These are phyloP conservation scores for Uloborus plumipes DNA, from an alignment of 2,888 invertebrate species.

Conservation along the genomic window DNA sequence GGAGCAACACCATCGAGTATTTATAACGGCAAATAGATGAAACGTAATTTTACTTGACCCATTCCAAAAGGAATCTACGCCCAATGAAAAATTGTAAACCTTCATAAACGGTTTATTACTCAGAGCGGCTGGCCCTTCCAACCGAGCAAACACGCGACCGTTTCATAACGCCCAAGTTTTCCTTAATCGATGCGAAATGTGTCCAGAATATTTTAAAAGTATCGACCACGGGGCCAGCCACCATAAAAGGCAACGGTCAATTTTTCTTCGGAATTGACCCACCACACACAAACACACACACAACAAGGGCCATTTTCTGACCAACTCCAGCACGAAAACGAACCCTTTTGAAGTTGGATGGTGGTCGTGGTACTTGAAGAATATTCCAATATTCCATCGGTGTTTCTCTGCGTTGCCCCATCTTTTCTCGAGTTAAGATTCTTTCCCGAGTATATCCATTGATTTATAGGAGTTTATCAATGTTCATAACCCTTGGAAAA, in stretches of 20 bases:
- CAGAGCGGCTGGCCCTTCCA: slow-evolving; percentile 5
- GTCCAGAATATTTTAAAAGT: slow-evolving; percentile 53
- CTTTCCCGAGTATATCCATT: slow-evolving; percentile 12
- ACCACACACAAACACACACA: not conserved
- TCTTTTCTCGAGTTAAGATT: too few relatives aligned
- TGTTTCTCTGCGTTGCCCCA: too few relatives aligned
- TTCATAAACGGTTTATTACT: too few relatives aligned
- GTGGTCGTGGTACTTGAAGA: slow-evolving; percentile 20
- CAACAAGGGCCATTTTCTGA: slow-evolving; percentile 23
- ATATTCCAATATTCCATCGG: slow-evolving; percentile 36
- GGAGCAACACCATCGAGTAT: too few relatives aligned
- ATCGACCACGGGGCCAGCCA: slow-evolving; percentile 33
- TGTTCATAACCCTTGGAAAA: slow-evolving; percentile 22
- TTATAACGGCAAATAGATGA: too few relatives aligned
- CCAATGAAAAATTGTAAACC: too few relatives aligned
- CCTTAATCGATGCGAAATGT: slow-evolving; percentile 30
- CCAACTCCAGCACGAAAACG: slow-evolving; percentile 15
- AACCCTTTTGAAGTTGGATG: slow-evolving; percentile 31
- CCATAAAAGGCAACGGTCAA: slow-evolving; percentile 46
- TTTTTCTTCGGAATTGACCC: slow-evolving; percentile 37
- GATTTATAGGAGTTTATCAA: slow-evolving; percentile 56
- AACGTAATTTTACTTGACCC: too few relatives aligned
- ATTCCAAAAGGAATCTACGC: too few relatives aligned
- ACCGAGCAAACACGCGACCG: slow-evolving; percentile 36
- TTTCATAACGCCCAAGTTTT: slow-evolving; percentile 26